Percentiles rank a stretch among this genome's conserved stretches.
Conservation (phyloP, 2,888 invertebrate species). For the Harpagoxenus sublaevis region DNA sequence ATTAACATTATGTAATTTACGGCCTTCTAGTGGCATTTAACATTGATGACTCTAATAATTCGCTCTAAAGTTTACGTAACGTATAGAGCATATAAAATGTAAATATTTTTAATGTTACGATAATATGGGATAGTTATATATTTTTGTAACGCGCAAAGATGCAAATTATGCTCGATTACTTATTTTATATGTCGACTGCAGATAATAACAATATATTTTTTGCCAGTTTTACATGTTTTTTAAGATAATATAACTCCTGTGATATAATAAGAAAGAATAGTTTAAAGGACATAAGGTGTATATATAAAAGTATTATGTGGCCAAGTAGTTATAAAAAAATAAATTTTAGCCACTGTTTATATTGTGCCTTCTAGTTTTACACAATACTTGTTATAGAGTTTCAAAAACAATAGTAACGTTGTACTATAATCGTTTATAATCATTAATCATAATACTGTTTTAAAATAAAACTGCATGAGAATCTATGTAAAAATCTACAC, state of each 20-base stretch:
- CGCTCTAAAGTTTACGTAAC: background rate
- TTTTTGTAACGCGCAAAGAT: conserved; percentile 8
- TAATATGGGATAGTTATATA: conserved; percentile 2
- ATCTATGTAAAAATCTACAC: background rate
- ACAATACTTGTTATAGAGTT: background rate
- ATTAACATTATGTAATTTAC: background rate
- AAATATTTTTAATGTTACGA: conserved; percentile 7
- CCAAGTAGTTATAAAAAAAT: background rate
- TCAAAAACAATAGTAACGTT: background rate
- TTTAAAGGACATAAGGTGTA: background rate
- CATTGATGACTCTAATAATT: background rate
- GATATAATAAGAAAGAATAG: conserved; percentile 11
- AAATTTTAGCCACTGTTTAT: background rate
- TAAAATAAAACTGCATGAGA: background rate
- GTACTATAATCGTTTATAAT: background rate
- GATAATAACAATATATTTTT: conserved; percentile 20
- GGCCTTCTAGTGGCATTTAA: background rate
- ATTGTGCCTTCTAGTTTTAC: background rate
- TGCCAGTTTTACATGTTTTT: conserved; percentile 17
- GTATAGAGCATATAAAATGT: background rate
- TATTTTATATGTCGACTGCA: conserved; percentile 10
- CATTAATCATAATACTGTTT: background rate
- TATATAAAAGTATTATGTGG: background rate
- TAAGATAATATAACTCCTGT: conserved; percentile 10
- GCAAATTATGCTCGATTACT: background rate